Base-by-base conservation (phyloP, 2,888 invertebrate species). In the Eurytoma californica region DNA sequence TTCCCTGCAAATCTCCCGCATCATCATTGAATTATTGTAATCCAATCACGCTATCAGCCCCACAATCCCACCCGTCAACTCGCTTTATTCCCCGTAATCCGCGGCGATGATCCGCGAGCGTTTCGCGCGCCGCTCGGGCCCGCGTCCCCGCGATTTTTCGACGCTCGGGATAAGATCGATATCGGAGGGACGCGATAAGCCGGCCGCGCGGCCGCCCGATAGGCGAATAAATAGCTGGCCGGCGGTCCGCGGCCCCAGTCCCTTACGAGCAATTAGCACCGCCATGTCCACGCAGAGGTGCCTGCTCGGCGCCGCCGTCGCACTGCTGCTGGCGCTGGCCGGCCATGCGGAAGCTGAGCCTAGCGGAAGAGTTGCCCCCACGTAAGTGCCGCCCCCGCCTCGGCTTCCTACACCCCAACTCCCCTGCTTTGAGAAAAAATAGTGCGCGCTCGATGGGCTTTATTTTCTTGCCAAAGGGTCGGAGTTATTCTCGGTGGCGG, bases 161-260 rank as follows among this genome's bases (percentile, higher is more conserved):
- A 30, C 28, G 9, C 30, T 14, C 12, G 14, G 18, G 47, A n/a
- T n/a, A 20, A 18, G 63, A 39, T 47, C 3, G 4, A 30, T 20
- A 51, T 28, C 30, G 61, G 28, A 24, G 13, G 13, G n/a, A 2
- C n/a, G 24, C 47, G 73, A 74, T 74, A 74, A 58, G 57, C 9
- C 16, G 9, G 9, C 9, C 39, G 39, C 9, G 7, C 39, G 24
- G n/a, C n/a, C 24, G 24, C 24, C 24, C 24, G 39, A 39, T 39
- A 39, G 39, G 39, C 9, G 39, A 55, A 76, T 76, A 76, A 76
- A 76, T 76, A 69, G 66, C 73, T 14, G 5, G 13, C 9, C 13
- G 3, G 3, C 18, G 12, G 24, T 16, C 5, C 4, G 3, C 28
- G 58, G 3, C 3, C 2, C 16, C 20, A 60, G 53, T 68, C 20